phyloP scores from a whole-genome alignment of 2,888 invertebrate species.

The Hedychridium roseum region DNA sequence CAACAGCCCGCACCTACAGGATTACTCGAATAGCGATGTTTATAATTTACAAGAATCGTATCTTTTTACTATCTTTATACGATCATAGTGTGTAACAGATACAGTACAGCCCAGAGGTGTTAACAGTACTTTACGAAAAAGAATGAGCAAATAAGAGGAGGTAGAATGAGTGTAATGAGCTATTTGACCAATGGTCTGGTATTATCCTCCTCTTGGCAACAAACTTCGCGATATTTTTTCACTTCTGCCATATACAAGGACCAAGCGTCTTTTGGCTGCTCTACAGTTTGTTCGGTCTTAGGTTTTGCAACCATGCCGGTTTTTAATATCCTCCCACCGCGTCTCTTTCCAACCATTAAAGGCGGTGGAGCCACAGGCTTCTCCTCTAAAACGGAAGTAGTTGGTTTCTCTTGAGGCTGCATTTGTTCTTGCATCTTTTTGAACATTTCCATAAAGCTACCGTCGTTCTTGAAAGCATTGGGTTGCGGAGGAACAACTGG shows the following conservation, averaged over 20 bases:
- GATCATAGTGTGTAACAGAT: neutral
- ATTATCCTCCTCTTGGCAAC: slow-evolving; percentile 91
- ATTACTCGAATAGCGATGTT: neutral
- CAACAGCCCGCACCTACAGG: too few species aligned
- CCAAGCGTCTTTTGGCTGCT: slow-evolving; percentile 87
- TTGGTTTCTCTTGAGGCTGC: slow-evolving; percentile 55
- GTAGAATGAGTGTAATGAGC: slow-evolving; percentile 39
- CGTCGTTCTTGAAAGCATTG: slow-evolving; percentile 86
- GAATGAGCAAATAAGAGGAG: slow-evolving; percentile 27
- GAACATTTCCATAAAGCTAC: slow-evolving; percentile 90
- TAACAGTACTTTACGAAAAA: slow-evolving; percentile 16
- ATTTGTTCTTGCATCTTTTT: slow-evolving; percentile 82
- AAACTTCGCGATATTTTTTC: slow-evolving; percentile 89
- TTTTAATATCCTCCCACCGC: slow-evolving; percentile 86
- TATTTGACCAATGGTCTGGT: slow-evolving; percentile 91
- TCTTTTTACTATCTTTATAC: neutral
- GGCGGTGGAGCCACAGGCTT: slow-evolving; percentile 66
- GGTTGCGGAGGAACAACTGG: slow-evolving; percentile 60
- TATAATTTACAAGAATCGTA: neutral
- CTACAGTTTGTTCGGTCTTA: slow-evolving; percentile 72
- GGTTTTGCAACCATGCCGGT: slow-evolving; percentile 90
- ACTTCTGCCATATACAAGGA: slow-evolving; percentile 93
- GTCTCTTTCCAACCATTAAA: slow-evolving; percentile 78
- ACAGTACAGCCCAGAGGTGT: neutral
- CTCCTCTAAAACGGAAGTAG: slow-evolving; percentile 58